Evolutionary conservation across 2,797 vertebrate genomes (phyloP), one percentile per base, ranked within the genome.

Genomic region (Syndactyla subalaris): DNA sequence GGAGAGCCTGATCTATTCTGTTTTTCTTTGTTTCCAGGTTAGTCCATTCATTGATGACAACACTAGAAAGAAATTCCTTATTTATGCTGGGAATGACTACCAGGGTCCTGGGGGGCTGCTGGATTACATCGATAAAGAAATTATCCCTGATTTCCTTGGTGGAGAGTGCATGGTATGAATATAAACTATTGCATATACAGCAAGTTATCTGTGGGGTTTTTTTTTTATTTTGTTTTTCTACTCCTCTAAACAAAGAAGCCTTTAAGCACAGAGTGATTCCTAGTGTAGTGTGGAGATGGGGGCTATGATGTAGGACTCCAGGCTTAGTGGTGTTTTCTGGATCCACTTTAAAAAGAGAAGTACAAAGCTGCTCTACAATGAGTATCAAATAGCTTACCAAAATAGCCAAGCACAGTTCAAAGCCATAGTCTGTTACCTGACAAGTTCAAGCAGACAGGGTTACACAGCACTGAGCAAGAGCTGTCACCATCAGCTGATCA

Each of bases 31-130:
- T 93, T 93, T 78, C 9, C 86, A 99, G 99, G 99, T 99, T 68
- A 99, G 99, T 94, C 99, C 99, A 0, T 99, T 99, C 92, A 99
- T 99, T 34, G 99, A 99, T 81, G 99, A 99, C 97, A 99, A 99
- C 97, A 99, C 99, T 49, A 98, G 99, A 63, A 99, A 99, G 97
- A 99, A 99, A 95, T 99, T 99, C 97, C 98, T 99, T 78, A 99
- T 99, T 96, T 99, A 99, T 73, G 99, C 99, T 29, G 99, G 99
- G 62, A 99, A 99, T 54, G 99, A 99, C 96, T 99, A 99, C 97
- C 99, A 99, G 96, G 99, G 99, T 38, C 99, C 99, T 12, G 99
- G 99, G 6, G 99, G 99, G 34, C 98, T 99, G 87, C 97, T 99
- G 93, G 99, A 99, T 96, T 99, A 99, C 97, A 99, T 99, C 2